phyloP scores from a whole-genome alignment of 2,888 invertebrate species.

The Drosophila limbata region DNA sequence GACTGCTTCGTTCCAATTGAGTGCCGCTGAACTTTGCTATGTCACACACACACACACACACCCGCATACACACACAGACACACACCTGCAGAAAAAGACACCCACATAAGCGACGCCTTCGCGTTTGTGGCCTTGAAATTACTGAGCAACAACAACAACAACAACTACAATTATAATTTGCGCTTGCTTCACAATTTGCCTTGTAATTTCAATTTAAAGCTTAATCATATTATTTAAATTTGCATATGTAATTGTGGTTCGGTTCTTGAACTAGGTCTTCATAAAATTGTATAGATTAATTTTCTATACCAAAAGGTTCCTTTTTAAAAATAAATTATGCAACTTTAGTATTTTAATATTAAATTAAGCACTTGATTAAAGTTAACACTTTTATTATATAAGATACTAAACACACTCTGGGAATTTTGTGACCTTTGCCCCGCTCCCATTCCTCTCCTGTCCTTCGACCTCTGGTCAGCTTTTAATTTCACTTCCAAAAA shows the following conservation, averaged over 20 bases:
- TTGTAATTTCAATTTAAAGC: constrained; percentile 17
- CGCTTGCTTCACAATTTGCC: constrained; percentile 12
- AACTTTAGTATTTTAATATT: too few species aligned
- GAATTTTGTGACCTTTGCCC: constrained; percentile 1
- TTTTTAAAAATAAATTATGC: too few species aligned
- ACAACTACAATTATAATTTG: constrained; percentile 19
- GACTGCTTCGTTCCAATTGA: constrained; percentile 49
- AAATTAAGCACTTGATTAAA: too few species aligned
- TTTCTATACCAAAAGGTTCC: too few species aligned
- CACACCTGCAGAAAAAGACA: constrained; percentile 40
- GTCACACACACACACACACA: constrained; percentile 6
- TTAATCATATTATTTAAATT: constrained; percentile 11
- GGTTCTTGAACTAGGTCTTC: not conserved
- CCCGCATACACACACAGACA: constrained; percentile 1
- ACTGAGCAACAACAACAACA: constrained; percentile 9
- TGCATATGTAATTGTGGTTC: constrained; percentile 1
- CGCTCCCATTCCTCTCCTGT: not conserved
- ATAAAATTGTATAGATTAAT: not conserved
- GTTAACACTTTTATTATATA: not conserved
- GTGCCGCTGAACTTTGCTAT: constrained; percentile 41
- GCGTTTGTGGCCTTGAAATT: constrained; percentile 49
- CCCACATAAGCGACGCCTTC: constrained; percentile 47
- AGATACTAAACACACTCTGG: constrained; percentile 15
- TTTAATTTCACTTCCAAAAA: constrained; percentile 50
- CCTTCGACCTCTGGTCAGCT: constrained; percentile 13